These are phyloP conservation scores for Gnathonemus echidnorhynchus DNA, from an alignment of 2,113 vertebrate genomes.

Conservation along the genomic window DNA sequence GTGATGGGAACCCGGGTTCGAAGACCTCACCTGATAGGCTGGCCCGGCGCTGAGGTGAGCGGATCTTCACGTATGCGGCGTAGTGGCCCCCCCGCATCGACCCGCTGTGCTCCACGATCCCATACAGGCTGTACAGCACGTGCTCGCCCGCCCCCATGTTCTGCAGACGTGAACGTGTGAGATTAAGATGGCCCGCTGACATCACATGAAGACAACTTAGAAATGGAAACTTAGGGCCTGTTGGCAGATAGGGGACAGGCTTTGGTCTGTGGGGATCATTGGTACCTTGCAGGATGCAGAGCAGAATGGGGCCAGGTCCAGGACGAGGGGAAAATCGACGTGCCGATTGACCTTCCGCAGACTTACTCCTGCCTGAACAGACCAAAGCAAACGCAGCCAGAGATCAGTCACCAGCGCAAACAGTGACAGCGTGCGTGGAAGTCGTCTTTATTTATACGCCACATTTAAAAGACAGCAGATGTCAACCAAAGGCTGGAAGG, in stretches of 20 bases:
- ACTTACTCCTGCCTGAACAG: conserved; percentile 80
- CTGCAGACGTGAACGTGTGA: conserved; percentile 47
- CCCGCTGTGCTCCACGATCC: conserved; percentile 91
- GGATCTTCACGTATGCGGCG: conserved; percentile 85
- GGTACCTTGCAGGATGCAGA: conserved; percentile 86
- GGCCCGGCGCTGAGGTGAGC: conserved; percentile 67
- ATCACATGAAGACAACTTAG: not conserved
- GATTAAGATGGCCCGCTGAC: not conserved
- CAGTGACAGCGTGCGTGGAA: not conserved
- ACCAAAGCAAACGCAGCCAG: not conserved
- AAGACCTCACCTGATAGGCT: conserved; percentile 66
- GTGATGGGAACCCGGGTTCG: not conserved
- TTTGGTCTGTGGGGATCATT: not conserved
- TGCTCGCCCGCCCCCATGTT: conserved; percentile 69
- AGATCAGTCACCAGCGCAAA: not conserved
- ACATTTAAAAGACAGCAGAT: not conserved
- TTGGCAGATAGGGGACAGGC: not conserved
- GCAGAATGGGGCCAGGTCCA: conserved; percentile 92
- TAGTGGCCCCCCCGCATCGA: conserved; percentile 95
- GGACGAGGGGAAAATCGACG: conserved; percentile 83
- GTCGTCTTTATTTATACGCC: not conserved
- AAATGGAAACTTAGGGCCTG: not conserved
- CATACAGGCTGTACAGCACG: conserved; percentile 88
- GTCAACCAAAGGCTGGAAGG: not conserved
- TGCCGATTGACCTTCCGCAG: conserved; percentile 92